Conservation (phyloP, 2,888 invertebrate genomes). For the Nomada goodeniana region DNA sequence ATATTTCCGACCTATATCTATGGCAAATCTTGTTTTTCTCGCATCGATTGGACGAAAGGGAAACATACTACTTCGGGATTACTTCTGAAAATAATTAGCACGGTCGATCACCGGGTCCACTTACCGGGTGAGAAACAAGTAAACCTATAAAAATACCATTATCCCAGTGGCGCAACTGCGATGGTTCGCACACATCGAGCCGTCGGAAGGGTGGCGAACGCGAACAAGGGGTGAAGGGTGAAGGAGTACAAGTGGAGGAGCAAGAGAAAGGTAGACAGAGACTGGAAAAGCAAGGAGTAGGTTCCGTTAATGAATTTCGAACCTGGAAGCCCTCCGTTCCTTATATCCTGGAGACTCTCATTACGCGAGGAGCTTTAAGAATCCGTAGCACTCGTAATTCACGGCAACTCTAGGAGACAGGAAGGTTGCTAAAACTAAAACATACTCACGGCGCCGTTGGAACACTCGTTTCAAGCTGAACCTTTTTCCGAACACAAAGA, state of each 20-base stretch:
- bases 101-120: conserved; percentile 68
- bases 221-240: conserved; percentile 29
- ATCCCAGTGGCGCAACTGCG: conserved; percentile 69
- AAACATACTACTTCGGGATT: conserved; percentile 58
- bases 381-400: conserved; percentile 76
- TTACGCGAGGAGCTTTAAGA: conserved; percentile 80
- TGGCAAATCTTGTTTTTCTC: conserved; percentile 18
- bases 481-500: conserved; percentile 58
- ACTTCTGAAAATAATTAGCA: conserved; percentile 72
- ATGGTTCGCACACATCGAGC: conserved; percentile 63
- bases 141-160: conserved; percentile 77
- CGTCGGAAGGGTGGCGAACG: conserved; percentile 30
- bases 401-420: conserved; percentile 70
- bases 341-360: conserved; percentile 74
- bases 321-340: conserved; percentile 69
- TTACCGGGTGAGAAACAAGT: conserved; percentile 65
- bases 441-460: conserved; percentile 68
- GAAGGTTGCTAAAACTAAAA: conserved; percentile 68
- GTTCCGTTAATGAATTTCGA: conserved; percentile 77
- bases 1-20: conserved; percentile 23
- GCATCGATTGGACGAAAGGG: conserved; percentile 28
- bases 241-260: conserved; percentile 12
- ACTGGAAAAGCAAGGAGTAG: conserved; percentile 57
- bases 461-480: conserved; percentile 68
- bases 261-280: conserved; percentile 44